Percentiles rank a stretch among this genome's conserved stretches.
These are phyloP conservation scores for Malurus leucopterus DNA, from an alignment of 2,797 vertebrate species.

Conservation along the genomic window DNA sequence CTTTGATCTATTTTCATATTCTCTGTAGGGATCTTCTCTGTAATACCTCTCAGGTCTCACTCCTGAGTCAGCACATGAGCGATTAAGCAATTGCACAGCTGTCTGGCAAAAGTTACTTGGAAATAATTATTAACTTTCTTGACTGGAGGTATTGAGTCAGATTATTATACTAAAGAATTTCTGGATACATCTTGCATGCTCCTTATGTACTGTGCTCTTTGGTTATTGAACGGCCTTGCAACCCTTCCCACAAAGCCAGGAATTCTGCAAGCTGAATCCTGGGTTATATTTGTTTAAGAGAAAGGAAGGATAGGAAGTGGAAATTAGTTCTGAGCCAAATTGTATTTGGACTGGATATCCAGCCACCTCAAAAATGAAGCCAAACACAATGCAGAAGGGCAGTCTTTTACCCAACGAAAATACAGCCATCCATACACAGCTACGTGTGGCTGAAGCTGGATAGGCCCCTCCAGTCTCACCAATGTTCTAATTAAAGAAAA, in stretches of 20 bases:
- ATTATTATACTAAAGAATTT: conserved; percentile 20
- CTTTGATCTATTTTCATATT: conserved; percentile 14
- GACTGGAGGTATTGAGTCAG: conserved; percentile 12
- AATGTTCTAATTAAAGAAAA: conserved; percentile 10
- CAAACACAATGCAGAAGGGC: conserved; percentile 38
- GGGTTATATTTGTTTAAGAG: conserved; percentile 17
- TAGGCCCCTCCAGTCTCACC: conserved; percentile 28
- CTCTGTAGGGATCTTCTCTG: neutral
- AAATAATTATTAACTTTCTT: conserved; percentile 40
- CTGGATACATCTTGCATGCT: neutral
- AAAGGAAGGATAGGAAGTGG: conserved; percentile 32
- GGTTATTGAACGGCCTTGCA: neutral
- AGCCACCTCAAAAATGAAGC: conserved; percentile 20
- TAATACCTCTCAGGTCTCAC: conserved; percentile 12
- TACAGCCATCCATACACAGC: neutral
- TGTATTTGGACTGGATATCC: conserved; percentile 31
- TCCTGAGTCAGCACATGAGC: conserved; percentile 11
- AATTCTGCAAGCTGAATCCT: neutral
- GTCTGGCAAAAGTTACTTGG: conserved; percentile 1
- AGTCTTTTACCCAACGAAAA: conserved; percentile 4
- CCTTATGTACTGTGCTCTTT: neutral
- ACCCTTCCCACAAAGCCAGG: neutral
- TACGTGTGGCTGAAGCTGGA: neutral
- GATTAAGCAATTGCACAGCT: conserved; percentile 13
- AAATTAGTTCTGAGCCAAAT: conserved; percentile 26